Evolutionary conservation across 2,888 invertebrate species (phyloP), one percentile per base, ranked within the genome.

Genomic region (Caenorhabditis becei): DNA sequence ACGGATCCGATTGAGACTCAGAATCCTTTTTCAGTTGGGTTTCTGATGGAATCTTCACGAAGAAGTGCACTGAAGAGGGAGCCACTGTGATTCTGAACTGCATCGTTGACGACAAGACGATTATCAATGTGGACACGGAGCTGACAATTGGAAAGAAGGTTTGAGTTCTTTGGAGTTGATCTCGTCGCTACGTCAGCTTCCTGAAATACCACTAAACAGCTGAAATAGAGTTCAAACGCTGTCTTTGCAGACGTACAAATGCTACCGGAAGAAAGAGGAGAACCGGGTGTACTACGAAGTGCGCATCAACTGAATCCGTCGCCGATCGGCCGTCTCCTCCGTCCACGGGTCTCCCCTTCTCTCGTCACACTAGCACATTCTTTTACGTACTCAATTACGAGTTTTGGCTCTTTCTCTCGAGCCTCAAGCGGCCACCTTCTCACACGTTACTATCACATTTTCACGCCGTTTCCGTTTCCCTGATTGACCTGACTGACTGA

Each of bases 21-120:
- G 16, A 41, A 41, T 10, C n/a, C 16, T 2, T 24, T 70, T 86
- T 66, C 75, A 87, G 87, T 4, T 87, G 87, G 87, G 82, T 86
- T 14, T 81, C 84, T 1, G 87, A 86, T 26, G 83, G 81, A 49
- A 87, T 85, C 54, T 88, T 88, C 83, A 85, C 84, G 7, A 88
- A 88, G 77, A 87, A 86, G 51, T 88, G 88, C 65, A 87, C 86
- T 3, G 83, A 84, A 7, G 75, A 80, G 5, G 88, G 88, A 18
- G 83, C 87, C 0, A 82, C 83, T 5, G 80, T 85, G 18, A 85
- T 87, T 54, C 59, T 87, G 53, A 85, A 87, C 54, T 87, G 87
- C 71, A 77, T 87, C 18, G 79, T 87, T 4, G 83, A 86, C 70
- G 87, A 86, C 18, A 80, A 86, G 56, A 86, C 85, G 1, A 83